Evolutionary conservation across 2,113 vertebrate genomes (phyloP).

Genomic region (Dromas ardeola): DNA sequence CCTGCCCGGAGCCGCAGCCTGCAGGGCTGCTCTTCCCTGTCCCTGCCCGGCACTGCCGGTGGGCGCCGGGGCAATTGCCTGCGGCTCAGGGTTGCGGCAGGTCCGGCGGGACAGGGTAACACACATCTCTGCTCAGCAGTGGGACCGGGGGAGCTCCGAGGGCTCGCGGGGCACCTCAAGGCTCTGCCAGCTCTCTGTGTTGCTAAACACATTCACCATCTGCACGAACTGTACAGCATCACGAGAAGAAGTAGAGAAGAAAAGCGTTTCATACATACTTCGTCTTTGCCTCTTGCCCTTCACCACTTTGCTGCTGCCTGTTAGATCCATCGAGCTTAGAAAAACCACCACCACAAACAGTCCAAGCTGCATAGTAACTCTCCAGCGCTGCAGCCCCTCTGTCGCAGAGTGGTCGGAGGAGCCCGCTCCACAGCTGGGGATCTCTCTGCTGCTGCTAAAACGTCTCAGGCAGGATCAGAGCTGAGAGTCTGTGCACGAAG

Average conservation of each 20-base stretch:
- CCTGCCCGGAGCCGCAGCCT: background rate
- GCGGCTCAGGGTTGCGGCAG: background rate
- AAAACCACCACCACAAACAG: slow-evolving; percentile 90
- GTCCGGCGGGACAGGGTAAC: fast-evolving
- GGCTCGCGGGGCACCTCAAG: background rate
- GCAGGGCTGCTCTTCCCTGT: background rate
- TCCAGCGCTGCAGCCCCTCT: slow-evolving; percentile 80
- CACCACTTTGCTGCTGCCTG: slow-evolving; percentile 81
- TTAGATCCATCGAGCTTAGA: slow-evolving; percentile 90
- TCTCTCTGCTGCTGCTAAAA: slow-evolving; percentile 64
- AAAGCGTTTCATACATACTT: slow-evolving; percentile 82
- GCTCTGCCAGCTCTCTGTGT: background rate
- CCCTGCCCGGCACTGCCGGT: background rate
- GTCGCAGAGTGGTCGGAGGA: slow-evolving; percentile 79
- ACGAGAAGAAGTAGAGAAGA: background rate
- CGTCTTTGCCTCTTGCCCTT: slow-evolving; percentile 92
- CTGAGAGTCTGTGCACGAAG: slow-evolving; percentile 74
- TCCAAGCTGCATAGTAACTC: slow-evolving; percentile 97
- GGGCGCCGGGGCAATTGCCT: background rate
- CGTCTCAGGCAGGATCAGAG: slow-evolving; percentile 70
- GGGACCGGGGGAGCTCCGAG: background rate
- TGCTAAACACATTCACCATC: background rate
- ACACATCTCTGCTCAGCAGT: background rate
- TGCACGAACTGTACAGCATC: background rate
- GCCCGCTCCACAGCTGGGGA: slow-evolving; percentile 59